These are phyloP conservation scores for Belonocnema kinseyi DNA, from an alignment of 1,140 invertebrate genomes.

Conservation along the genomic window DNA sequence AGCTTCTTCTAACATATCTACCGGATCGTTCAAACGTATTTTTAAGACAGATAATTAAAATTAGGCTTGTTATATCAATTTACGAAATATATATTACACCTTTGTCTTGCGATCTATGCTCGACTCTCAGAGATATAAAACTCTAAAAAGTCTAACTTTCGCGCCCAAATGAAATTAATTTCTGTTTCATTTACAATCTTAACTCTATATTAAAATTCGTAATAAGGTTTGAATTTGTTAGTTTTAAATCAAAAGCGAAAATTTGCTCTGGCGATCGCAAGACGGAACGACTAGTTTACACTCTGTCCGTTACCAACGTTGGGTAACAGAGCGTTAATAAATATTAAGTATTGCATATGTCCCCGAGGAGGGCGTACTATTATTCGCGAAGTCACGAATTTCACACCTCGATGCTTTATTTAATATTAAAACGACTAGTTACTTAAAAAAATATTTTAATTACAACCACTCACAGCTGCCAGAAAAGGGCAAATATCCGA, in stretches of 20 bases:
- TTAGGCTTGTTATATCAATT: background rate
- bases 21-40: too few relatives aligned
- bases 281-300: constrained; percentile 71
- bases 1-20: too few relatives aligned
- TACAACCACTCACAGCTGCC: constrained; percentile 17
- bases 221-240: too few relatives aligned
- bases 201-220: too few relatives aligned
- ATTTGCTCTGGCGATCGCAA: constrained; percentile 47
- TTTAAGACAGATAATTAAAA: background rate
- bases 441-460: constrained; percentile 6
- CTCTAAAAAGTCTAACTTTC: background rate
- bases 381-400: background rate
- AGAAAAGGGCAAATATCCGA: background rate
- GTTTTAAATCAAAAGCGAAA: too few relatives aligned
- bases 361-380: background rate
- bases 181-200: background rate
- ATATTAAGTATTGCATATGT: constrained; percentile 46
- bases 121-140: background rate
- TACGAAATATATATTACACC: background rate
- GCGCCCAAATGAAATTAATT: background rate
- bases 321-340: constrained; percentile 52
- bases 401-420: constrained; percentile 10
- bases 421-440: constrained; percentile 13
- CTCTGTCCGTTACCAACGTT: constrained; percentile 55
- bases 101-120: background rate